Base-by-base conservation (phyloP, 1,140 invertebrate species). In the Platyscapa corneri region DNA sequence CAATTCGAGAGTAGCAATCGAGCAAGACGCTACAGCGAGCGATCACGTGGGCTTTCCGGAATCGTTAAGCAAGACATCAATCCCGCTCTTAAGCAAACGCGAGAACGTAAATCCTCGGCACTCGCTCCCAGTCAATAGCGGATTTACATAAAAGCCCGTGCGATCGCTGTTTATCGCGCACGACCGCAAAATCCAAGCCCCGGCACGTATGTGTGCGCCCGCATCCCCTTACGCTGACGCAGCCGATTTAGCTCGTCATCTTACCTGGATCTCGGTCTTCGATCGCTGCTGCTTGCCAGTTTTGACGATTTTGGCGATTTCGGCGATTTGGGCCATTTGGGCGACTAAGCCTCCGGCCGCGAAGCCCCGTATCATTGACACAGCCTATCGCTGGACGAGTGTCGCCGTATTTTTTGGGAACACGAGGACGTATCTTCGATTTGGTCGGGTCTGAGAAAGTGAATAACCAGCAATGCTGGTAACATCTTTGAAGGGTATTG, bases 111-210 rank as follows among this genome's bases (percentile, higher is more conserved):
- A 64, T 65, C 32, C 56, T 56, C 12, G 46, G n/a, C n/a, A 77
- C 53, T 20, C 46, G 46, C 75, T 53, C 14, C 23, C n/a, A n/a
- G 34, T 77, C 85, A 70, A 83, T 86, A 86, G 76, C 77, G 74
- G 80, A 77, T 86, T 82, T 86, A 86, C 85, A 86, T 86, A 78
- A 82, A 86, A 79, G 32, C 85, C 80, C n/a, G 56, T 14, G 32
- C 56, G 77, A 86, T 77, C 53, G 76, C 32, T 30, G 83, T 72
- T 79, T 72, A 79, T 67, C 75, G 82, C 20, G 70, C 32, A 23
- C 30, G 1, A 60, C 70, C 64, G 39, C 60, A 3, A 83, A 83
- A 75, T 83, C 53, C 75, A 65, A 83, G 8, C n/a, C 37, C 56
- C 20, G n/a, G 8, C 37, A 65, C 49, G 16, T 37, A 20, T 37